Conservation (phyloP, 2,888 invertebrate species). For the Brenthis hecate region DNA sequence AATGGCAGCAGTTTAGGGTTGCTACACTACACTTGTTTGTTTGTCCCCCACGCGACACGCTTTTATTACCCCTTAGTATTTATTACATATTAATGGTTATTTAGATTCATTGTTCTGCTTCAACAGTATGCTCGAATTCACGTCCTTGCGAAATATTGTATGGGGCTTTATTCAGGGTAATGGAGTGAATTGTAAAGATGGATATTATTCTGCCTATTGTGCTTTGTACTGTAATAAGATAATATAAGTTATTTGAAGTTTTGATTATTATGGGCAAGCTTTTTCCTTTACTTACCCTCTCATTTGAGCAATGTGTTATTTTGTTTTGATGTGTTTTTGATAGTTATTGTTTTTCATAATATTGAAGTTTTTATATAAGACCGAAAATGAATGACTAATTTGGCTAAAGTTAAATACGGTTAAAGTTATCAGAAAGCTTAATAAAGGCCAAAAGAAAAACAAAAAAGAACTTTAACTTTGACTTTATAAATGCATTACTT, state of each 20-base stretch:
- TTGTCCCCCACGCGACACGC: slow-evolving; percentile 73
- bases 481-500: too few relatives aligned
- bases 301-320: slow-evolving; percentile 23
- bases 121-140: slow-evolving; percentile 81
- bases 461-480: too few relatives aligned
- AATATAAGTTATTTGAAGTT: slow-evolving; percentile 48
- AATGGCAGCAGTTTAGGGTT: slow-evolving; percentile 59
- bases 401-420: too few relatives aligned
- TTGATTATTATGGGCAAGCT: slow-evolving; percentile 36
- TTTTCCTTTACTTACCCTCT: slow-evolving; percentile 18
- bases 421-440: too few relatives aligned
- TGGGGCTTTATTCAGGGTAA: slow-evolving; percentile 55
- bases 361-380: too few relatives aligned
- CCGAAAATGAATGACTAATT: too few relatives aligned
- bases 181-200: slow-evolving; percentile 62
- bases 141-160: slow-evolving; percentile 74
- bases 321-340: background rate
- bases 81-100: slow-evolving; percentile 83
- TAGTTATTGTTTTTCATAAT: background rate
- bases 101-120: slow-evolving; percentile 79
- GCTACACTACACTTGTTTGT: slow-evolving; percentile 77
- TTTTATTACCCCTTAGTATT: slow-evolving; percentile 80
- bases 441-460: too few relatives aligned
- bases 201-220: slow-evolving; percentile 59
- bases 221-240: slow-evolving; percentile 59